These are phyloP conservation scores for Promerops cafer DNA, from an alignment of 2,113 vertebrate species.

Conservation along the genomic window DNA sequence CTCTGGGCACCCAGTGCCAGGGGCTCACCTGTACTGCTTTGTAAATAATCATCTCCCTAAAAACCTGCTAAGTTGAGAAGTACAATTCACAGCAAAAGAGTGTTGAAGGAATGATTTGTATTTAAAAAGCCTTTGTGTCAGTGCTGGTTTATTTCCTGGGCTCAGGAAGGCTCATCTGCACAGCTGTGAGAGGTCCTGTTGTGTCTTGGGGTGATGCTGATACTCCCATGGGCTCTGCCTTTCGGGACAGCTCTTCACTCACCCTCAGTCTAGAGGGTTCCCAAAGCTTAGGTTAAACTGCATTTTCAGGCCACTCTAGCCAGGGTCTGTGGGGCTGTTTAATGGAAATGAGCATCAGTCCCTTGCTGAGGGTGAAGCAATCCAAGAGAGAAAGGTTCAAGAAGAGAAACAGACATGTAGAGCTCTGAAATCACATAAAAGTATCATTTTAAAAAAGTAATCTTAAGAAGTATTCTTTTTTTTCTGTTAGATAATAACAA, in stretches of 20 bases:
- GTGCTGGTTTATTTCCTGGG: background rate
- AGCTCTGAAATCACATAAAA: background rate
- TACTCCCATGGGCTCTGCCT: background rate
- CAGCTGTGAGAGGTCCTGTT: background rate
- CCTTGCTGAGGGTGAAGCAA: background rate
- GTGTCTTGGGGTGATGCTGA: background rate
- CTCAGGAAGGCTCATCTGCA: background rate
- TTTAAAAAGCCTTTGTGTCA: background rate
- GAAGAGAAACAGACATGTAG: background rate
- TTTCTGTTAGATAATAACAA: background rate
- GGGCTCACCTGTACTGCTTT: background rate
- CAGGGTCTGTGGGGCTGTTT: background rate
- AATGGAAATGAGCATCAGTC: background rate
- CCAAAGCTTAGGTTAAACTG: background rate
- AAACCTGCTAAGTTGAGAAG: background rate
- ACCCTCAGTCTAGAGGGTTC: background rate
- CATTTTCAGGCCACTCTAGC: background rate
- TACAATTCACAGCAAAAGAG: background rate
- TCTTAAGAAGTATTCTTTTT: background rate
- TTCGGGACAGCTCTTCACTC: background rate
- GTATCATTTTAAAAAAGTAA: rapidly evolving
- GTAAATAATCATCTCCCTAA: background rate
- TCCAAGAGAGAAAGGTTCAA: background rate
- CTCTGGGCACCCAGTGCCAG: background rate
- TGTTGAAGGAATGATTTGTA: background rate